Conservation (phyloP, 2,797 vertebrate species). For the Rhyacichthys aspro region DNA sequence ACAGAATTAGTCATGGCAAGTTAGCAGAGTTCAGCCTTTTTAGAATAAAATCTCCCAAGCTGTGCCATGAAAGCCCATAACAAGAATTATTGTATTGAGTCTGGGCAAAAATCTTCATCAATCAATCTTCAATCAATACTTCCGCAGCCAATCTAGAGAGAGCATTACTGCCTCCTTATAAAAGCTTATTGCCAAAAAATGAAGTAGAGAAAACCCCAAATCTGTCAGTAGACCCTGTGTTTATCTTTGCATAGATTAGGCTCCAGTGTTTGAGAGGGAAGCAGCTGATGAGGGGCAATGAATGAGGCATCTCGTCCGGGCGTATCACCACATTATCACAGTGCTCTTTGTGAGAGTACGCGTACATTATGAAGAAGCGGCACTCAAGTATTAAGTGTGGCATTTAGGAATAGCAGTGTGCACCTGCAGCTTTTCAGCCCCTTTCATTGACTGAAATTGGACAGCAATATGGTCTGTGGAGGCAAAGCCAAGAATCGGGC, state of each 20-base stretch:
- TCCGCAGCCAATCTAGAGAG: conserved; percentile 1
- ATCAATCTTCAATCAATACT: too few relatives aligned
- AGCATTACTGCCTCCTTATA: conserved; percentile 16
- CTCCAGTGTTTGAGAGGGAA: conserved; percentile 44
- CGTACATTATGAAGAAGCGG: conserved; percentile 21
- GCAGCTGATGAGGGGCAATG: conserved; percentile 41
- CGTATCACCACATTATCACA: conserved; percentile 30
- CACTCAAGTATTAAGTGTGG: conserved; percentile 5
- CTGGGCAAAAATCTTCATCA: neutral
- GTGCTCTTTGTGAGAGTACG: conserved; percentile 8
- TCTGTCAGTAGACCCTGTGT: conserved; percentile 10
- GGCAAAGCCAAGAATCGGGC: conserved; percentile 32
- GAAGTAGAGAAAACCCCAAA: conserved; percentile 14
- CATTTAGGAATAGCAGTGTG: conserved; percentile 34
- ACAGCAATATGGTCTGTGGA: conserved; percentile 39
- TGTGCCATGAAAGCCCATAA: conserved; percentile 3
- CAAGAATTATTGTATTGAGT: neutral
- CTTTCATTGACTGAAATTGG: conserved; percentile 39
- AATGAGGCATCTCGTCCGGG: conserved; percentile 52
- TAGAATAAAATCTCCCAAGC: neutral
- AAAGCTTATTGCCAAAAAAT: conserved; percentile 6
- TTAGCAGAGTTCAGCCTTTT: conserved; percentile 4
- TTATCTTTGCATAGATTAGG: conserved; percentile 36
- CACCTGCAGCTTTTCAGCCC: conserved; percentile 70
- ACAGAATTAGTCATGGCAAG: conserved; percentile 26